Evolutionary conservation across 2,888 invertebrate genomes (phyloP).

Genomic region (Drosophila cognata): DNA sequence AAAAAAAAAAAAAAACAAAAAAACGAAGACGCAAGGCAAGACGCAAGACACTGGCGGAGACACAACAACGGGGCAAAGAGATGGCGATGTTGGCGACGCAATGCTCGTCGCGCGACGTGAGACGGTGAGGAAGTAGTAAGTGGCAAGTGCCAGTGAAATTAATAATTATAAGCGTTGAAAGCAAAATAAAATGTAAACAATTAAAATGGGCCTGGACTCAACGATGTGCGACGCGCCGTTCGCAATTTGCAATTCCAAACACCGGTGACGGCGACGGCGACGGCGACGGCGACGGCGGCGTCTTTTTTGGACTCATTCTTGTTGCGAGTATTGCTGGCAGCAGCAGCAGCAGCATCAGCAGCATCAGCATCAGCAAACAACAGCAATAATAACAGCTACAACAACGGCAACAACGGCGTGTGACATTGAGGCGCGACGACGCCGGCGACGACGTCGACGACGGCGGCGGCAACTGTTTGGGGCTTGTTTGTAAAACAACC

Average conservation of each 20-base stretch:
- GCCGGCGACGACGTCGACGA: slow-evolving; percentile 41
- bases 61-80: background rate
- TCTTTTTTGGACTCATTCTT: slow-evolving; percentile 35
- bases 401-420: slow-evolving; percentile 39
- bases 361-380: slow-evolving; percentile 21
- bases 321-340: slow-evolving; percentile 25
- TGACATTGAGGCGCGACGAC: slow-evolving; percentile 69
- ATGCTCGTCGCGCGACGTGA: background rate
- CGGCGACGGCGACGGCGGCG: slow-evolving; percentile 33
- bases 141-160: slow-evolving; percentile 68
- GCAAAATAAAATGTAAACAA: slow-evolving; percentile 80
- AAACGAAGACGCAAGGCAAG: background rate
- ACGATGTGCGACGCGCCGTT: slow-evolving; percentile 71
- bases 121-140: slow-evolving; percentile 15
- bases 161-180: slow-evolving; percentile 78
- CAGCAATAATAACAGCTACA: slow-evolving; percentile 9
- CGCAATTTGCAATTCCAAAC: slow-evolving; percentile 80
- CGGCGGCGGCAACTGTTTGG: slow-evolving; percentile 50
- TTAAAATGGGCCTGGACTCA: slow-evolving; percentile 74
- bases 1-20: slow-evolving; percentile 13
- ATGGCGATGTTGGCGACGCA: slow-evolving; percentile 14
- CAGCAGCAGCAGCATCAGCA: slow-evolving; percentile 1
- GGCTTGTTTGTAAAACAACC: slow-evolving; percentile 82
- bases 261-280: slow-evolving; percentile 42
- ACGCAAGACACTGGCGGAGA: background rate